Evolutionary conservation across 2,113 vertebrate species (phyloP).

Genomic region (Platysteira castanea): DNA sequence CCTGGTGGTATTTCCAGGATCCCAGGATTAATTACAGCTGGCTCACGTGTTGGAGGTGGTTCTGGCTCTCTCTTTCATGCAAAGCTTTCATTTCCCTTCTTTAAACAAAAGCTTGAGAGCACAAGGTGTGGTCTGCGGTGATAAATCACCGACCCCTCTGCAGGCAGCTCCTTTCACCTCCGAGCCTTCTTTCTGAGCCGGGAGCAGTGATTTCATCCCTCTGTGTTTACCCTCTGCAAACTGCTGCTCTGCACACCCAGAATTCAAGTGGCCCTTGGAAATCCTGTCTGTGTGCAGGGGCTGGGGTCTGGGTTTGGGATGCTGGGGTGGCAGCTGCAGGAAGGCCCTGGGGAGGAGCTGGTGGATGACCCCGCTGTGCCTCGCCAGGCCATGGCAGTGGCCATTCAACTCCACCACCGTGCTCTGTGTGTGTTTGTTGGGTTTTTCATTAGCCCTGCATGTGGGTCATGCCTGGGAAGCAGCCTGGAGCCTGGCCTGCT

Average conservation of each 20-base stretch:
- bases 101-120: background rate
- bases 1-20: background rate
- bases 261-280: background rate
- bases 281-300: background rate
- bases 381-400: fast-evolving
- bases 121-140: background rate
- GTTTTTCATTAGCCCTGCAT: background rate
- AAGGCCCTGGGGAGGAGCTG: background rate
- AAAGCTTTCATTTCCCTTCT: background rate
- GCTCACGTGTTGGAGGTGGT: background rate
- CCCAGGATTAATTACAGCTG: background rate
- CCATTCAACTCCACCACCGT: fast-evolving
- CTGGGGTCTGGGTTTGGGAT: background rate
- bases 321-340: background rate
- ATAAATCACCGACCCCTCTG: background rate
- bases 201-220: background rate
- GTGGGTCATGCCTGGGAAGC: background rate
- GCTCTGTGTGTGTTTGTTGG: background rate
- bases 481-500: background rate
- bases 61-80: background rate
- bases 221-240: background rate
- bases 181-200: background rate
- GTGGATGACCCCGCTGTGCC: fast-evolving
- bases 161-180: background rate
- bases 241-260: background rate